Evolutionary conservation across 2,888 invertebrate species (phyloP), one percentile per base, ranked within the genome.

Genomic region (Maniola hyperantus): DNA sequence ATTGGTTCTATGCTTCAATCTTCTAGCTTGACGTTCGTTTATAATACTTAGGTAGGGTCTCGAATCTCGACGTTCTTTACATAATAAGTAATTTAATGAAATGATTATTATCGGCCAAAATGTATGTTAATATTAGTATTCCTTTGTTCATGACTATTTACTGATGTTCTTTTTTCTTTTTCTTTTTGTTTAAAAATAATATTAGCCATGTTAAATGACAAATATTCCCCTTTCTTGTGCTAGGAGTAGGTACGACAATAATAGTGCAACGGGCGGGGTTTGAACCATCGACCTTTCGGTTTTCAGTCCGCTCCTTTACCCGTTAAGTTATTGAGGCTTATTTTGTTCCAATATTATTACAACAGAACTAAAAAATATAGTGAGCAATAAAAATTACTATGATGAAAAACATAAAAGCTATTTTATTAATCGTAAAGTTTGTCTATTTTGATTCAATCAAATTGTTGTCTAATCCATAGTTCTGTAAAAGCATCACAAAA

Each of bases 381-480:
- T 20, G 13, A 18, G 18, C 13, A 39, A 15, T 10, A 55, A 18
- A n/a, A 39, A 39, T 36, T 39, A 55, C 7, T 36, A 5, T n/a
- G n/a, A 34, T 20, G 18, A 46, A 13, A 57, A 42, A 33, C 11
- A 13, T 57, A 57, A 42, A 57, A 20, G 10, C 13, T 11, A n/a
- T 33, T 59, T 48, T 48, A 48, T 48, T n/a, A 15, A 15, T 59
- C 34, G 48, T 59, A 33, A 59, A 33, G 34, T 58, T n/a, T n/a
- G 15, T 33, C 34, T 48, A 34, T 48, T 48, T 8, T 10, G 59
- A 48, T 59, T 10, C 15, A 34, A 48, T 13, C n/a, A 48, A 46
- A 59, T 48, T 0, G 15, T 59, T 59, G n/a, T 59, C 26, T 26
- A 26, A 26, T 46, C 13, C 48, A 20, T 15, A 48, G 46, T 34